Evolutionary conservation across 2,113 vertebrate genomes (phyloP).

Genomic region (Ascaphus truei): DNA sequence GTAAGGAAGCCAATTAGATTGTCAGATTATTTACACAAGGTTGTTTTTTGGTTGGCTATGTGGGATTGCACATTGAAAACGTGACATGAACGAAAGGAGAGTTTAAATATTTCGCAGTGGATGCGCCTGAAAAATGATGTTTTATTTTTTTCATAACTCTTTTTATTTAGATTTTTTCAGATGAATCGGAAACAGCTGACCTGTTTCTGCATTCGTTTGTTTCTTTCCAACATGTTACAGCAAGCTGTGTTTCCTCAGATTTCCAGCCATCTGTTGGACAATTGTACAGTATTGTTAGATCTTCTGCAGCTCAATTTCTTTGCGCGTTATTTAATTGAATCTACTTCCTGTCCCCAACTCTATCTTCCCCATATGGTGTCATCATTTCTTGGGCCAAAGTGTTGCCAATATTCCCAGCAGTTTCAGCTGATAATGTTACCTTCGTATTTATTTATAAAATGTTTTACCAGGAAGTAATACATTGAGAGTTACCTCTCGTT

Average conservation of each 20-base stretch:
- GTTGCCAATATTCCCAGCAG: background rate
- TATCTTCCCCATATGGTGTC: background rate
- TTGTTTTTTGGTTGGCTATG: too few relatives aligned
- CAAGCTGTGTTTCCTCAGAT: background rate
- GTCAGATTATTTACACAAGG: too few relatives aligned
- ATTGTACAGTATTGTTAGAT: background rate
- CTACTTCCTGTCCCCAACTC: background rate
- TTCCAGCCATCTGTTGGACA: slow-evolving; percentile 2
- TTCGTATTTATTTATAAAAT: too few relatives aligned
- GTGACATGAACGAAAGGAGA: too few relatives aligned
- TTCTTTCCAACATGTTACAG: background rate
- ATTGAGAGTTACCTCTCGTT: background rate
- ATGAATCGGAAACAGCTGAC: background rate
- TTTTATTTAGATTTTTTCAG: too few relatives aligned
- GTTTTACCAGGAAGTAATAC: background rate
- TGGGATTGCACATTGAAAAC: too few relatives aligned
- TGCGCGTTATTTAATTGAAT: background rate
- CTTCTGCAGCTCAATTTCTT: slow-evolving; percentile 15
- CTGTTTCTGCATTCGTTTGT: too few relatives aligned
- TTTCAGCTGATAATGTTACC: too few relatives aligned
- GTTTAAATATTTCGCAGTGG: too few relatives aligned
- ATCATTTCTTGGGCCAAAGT: background rate
- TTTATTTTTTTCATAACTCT: too few relatives aligned
- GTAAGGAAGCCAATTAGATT: too few relatives aligned
- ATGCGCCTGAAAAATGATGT: too few relatives aligned